phyloP scores from a whole-genome alignment of 2,797 vertebrate species.

The Ptychobarbus kaznakovi region DNA sequence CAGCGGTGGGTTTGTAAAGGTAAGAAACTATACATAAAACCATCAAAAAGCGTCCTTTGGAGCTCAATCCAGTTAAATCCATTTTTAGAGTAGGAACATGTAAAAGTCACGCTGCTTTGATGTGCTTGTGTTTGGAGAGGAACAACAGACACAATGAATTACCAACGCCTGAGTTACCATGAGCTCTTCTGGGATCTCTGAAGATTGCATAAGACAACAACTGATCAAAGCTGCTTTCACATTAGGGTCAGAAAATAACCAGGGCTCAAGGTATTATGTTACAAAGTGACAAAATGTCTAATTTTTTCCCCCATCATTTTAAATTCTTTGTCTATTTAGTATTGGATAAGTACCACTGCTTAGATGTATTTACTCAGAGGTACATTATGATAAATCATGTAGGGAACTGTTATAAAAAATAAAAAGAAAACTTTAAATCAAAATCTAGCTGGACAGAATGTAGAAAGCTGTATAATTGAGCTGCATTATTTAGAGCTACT shows the following conservation, averaged over 20 bases:
- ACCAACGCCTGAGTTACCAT: slow-evolving; percentile 68
- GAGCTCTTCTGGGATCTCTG: slow-evolving; percentile 67
- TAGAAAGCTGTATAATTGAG: too few species aligned
- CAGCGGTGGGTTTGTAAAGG: slow-evolving; percentile 45
- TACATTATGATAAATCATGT: neutral
- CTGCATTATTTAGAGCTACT: too few species aligned
- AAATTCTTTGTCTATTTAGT: neutral
- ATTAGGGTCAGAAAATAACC: neutral
- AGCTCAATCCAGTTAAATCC: slow-evolving; percentile 57
- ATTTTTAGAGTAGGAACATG: slow-evolving; percentile 62
- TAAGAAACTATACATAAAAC: slow-evolving; percentile 68
- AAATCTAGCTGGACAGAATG: too few species aligned
- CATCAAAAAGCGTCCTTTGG: slow-evolving; percentile 65
- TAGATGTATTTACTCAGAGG: neutral
- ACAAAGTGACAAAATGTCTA: neutral
- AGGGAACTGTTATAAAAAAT: too few species aligned
- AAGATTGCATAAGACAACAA: slow-evolving; percentile 55
- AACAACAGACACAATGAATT: slow-evolving; percentile 45
- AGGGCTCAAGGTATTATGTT: neutral
- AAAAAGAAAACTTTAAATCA: neutral
- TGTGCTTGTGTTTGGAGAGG: slow-evolving; percentile 54
- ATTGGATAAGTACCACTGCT: neutral
- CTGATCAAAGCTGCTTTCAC: slow-evolving; percentile 28
- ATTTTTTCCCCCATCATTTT: neutral
- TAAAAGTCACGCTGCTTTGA: slow-evolving; percentile 29